A percentile compares a stretch with the other conserved stretches of the same genome.
Evolutionary conservation across 2,888 invertebrate species (phyloP).

Genomic region (Pterobdella sp.): DNA sequence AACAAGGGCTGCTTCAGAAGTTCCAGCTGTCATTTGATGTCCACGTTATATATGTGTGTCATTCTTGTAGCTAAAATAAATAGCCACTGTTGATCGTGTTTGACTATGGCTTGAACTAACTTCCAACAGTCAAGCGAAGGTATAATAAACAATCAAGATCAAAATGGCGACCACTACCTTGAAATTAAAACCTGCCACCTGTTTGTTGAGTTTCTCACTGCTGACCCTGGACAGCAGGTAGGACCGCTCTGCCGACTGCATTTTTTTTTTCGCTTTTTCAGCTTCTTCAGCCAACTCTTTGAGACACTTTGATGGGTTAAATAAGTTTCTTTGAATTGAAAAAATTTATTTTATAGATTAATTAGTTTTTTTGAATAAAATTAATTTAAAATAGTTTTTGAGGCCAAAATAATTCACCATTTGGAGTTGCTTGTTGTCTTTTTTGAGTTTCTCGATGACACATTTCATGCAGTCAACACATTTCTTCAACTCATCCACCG

Average conservation of each 20-base stretch:
- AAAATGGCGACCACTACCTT: too few relatives aligned
- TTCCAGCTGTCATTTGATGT: conserved; percentile 23
- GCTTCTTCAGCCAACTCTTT: conserved; percentile 14
- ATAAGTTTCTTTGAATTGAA: not conserved
- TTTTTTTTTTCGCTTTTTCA: not conserved
- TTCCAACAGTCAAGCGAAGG: not conserved
- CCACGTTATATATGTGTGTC: too few relatives aligned
- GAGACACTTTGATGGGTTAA: not conserved
- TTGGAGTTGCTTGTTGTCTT: conserved; percentile 17
- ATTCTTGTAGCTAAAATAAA: too few relatives aligned
- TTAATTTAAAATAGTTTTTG: not conserved
- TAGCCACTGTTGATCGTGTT: too few relatives aligned
- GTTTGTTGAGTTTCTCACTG: conserved; percentile 22
- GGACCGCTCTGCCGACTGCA: not conserved
- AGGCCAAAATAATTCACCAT: not conserved
- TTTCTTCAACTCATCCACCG: conserved; percentile 20
- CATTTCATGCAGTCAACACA: conserved; percentile 14
- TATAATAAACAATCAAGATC: not conserved
- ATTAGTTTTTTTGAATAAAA: not conserved
- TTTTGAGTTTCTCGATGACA: not conserved
- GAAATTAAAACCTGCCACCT: not conserved
- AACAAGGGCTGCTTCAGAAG: conserved; percentile 24
- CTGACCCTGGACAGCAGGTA: conserved; percentile 14
- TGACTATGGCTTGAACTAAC: too few relatives aligned
- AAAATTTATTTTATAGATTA: not conserved